phyloP scores from a whole-genome alignment of 1,140 invertebrate genomes.

The Dendrolimus punctatus region DNA sequence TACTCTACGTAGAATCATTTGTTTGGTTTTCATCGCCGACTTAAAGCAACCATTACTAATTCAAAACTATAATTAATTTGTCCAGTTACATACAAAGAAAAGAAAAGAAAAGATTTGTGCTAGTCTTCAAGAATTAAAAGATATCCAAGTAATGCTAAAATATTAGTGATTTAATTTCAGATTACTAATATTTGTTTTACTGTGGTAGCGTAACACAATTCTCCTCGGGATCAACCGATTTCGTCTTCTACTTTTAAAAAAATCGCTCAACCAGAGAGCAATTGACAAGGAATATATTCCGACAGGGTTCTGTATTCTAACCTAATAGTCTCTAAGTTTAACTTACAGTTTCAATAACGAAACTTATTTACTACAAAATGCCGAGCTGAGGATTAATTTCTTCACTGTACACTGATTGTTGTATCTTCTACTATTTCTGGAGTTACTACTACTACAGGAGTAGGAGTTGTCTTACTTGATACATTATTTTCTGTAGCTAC shows the following conservation, averaged over 20 bases:
- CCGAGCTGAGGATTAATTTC: conserved; percentile 51
- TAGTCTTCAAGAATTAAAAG: conserved; percentile 21
- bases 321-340: conserved; percentile 61
- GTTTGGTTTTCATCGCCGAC: no score
- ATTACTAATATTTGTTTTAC: no score
- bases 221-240: no score
- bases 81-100: conserved; percentile 60
- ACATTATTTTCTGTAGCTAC: background rate
- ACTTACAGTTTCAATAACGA: conserved; percentile 62
- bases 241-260: no score
- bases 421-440: background rate
- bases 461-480: background rate
- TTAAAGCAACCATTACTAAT: conserved; percentile 3
- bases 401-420: conserved; percentile 8
- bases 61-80: conserved; percentile 61
- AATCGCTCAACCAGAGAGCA: conserved; percentile 22
- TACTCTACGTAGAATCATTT: no score
- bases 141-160: no score
- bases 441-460: conserved; percentile 12
- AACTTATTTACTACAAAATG: conserved; percentile 61
- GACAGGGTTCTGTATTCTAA: conserved; percentile 30
- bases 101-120: conserved; percentile 27
- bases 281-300: conserved; percentile 43
- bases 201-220: no score
- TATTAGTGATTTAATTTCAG: no score